These are phyloP conservation scores for Chaetodon auriga DNA, from an alignment of 2,113 vertebrate species.

Conservation along the genomic window DNA sequence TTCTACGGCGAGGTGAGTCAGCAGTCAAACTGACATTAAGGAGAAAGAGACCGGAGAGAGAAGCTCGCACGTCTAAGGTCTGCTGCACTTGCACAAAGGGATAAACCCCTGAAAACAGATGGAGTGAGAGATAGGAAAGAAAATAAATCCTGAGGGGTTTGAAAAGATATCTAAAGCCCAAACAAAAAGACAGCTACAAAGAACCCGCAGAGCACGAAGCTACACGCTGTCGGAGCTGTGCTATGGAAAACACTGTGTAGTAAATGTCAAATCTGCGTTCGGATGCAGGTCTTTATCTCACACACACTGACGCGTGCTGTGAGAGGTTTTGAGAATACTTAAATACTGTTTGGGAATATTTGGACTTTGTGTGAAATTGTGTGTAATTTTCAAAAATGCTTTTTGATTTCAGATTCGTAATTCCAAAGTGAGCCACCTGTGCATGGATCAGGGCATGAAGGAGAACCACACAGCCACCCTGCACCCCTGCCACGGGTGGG, in stretches of 20 bases:
- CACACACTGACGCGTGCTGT: too few relatives aligned
- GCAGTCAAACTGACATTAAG: not conserved
- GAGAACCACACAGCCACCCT: constrained; percentile 97
- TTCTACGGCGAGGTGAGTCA: constrained; percentile 95
- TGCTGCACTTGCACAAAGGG: not conserved
- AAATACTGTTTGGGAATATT: not conserved
- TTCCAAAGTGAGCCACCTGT: constrained; percentile 93
- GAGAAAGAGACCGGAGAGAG: not conserved
- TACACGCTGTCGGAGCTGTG: not conserved
- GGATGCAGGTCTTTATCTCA: not conserved
- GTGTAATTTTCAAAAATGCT: not conserved
- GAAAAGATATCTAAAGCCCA: not conserved
- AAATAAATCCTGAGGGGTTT: not conserved
- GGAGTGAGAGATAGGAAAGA: not conserved
- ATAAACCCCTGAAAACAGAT: not conserved
- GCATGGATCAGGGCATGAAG: constrained; percentile 94
- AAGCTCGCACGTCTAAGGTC: not conserved
- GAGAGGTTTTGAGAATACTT: not conserved
- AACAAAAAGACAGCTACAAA: not conserved
- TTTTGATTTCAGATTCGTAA: constrained; percentile 88
- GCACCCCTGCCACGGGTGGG: constrained; percentile 96
- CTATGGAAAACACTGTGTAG: not conserved
- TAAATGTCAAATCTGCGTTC: not conserved
- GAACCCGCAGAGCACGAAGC: not conserved
- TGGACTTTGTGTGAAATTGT: too few relatives aligned